Evolutionary conservation across 2,888 invertebrate species (phyloP).

Genomic region (Cremastinae sp.): DNA sequence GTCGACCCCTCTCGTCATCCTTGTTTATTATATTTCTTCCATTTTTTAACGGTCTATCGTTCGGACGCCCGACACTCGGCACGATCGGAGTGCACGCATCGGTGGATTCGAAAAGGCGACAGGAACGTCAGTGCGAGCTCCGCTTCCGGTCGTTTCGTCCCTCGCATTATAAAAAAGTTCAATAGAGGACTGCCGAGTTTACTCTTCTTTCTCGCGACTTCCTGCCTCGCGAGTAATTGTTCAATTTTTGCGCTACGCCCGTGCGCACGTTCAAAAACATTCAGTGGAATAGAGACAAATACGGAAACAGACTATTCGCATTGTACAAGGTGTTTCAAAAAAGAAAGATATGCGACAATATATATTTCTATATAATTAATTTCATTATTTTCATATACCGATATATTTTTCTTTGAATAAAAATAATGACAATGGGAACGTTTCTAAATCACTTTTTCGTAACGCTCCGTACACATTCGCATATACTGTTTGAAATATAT

Average conservation of each 20-base stretch:
- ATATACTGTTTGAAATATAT: slow-evolving; percentile 4
- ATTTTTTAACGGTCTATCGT: slow-evolving; percentile 52
- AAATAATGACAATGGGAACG: too few relatives aligned
- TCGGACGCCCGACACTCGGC: slow-evolving; percentile 23
- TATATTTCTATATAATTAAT: too few relatives aligned
- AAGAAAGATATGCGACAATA: too few relatives aligned
- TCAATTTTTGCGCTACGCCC: slow-evolving; percentile 55
- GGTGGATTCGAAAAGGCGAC: slow-evolving; percentile 52
- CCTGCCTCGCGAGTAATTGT: slow-evolving; percentile 64
- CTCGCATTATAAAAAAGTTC: slow-evolving; percentile 35
- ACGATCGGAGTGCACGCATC: slow-evolving; percentile 54
- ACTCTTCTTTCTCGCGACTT: slow-evolving; percentile 65
- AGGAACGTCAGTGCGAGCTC: slow-evolving; percentile 58
- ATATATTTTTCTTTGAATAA: too few relatives aligned
- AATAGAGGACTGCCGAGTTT: slow-evolving; percentile 43
- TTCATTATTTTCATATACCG: too few relatives aligned
- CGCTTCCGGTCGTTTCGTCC: slow-evolving; percentile 60
- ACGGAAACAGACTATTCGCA: too few relatives aligned
- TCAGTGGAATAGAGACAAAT: slow-evolving; percentile 46
- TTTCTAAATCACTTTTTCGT: too few relatives aligned
- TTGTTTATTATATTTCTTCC: not conserved
- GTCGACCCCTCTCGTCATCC: too few relatives aligned
- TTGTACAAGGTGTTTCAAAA: too few relatives aligned
- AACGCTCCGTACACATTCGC: too few relatives aligned
- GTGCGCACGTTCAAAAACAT: slow-evolving; percentile 35